These are phyloP conservation scores for Tokudaia muenninki DNA, from an alignment of 2,797 vertebrate genomes.

Conservation along the genomic window DNA sequence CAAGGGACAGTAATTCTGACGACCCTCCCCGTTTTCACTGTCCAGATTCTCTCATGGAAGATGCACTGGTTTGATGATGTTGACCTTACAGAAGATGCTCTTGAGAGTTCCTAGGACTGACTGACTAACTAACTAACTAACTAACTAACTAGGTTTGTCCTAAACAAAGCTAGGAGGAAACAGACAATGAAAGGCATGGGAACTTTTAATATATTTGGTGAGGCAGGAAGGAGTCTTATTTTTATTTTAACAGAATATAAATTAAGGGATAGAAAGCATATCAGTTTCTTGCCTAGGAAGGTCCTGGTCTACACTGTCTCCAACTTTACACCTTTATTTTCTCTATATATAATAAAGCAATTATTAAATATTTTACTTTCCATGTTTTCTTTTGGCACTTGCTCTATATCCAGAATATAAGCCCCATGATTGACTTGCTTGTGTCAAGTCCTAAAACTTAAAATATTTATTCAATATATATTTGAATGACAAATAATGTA, in stretches of 20 bases:
- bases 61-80: background rate
- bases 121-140: too few species aligned
- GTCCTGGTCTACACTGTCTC: background rate
- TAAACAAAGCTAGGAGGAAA: background rate
- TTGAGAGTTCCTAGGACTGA: too few species aligned
- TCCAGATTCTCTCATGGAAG: background rate
- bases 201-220: background rate
- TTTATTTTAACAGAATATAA: background rate
- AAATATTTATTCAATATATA: background rate
- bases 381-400: background rate
- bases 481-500: background rate
- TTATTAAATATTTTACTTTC: background rate
- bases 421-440: background rate
- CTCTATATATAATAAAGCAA: background rate
- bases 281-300: background rate
- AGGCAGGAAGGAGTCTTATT: background rate
- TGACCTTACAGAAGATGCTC: background rate
- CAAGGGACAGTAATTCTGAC: background rate
- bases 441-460: background rate
- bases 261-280: background rate
- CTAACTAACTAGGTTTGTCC: background rate
- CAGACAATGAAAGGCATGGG: background rate
- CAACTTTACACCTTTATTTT: background rate
- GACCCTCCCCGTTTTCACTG: accelerated
- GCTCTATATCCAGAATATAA: background rate